These are phyloP conservation scores for Microtus pennsylvanicus DNA, from an alignment of 2,113 vertebrate genomes.

Conservation along the genomic window DNA sequence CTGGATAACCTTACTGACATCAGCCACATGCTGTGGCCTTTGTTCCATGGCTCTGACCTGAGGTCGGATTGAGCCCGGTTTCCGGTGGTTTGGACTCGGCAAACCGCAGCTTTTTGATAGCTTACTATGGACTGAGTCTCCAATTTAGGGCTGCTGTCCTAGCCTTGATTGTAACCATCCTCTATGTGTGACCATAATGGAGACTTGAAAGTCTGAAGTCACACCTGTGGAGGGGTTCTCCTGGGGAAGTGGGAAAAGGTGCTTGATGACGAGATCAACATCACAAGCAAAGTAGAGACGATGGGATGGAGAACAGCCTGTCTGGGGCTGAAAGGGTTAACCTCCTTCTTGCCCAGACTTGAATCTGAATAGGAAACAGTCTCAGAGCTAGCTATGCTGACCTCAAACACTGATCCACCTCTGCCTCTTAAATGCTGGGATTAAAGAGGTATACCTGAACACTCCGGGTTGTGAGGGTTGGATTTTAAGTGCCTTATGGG, in stretches of 20 bases:
- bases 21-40: too few relatives aligned
- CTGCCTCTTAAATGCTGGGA: not conserved
- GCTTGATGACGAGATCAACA: not conserved
- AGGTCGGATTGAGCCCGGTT: not conserved
- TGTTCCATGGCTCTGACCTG: too few relatives aligned
- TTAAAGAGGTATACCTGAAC: not conserved
- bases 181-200: not conserved
- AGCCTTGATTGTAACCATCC: not conserved
- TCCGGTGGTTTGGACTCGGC: not conserved
- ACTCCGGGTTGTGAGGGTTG: not conserved
- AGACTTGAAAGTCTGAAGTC: not conserved
- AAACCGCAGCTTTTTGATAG: too few relatives aligned
- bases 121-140: not conserved
- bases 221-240: too few relatives aligned
- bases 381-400: not conserved
- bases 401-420: not conserved
- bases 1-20: too few relatives aligned
- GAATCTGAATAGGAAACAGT: not conserved
- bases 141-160: not conserved
- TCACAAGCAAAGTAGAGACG: not conserved
- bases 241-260: not conserved
- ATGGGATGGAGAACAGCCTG: not conserved
- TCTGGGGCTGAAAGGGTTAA: not conserved
- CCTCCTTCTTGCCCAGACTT: not conserved
- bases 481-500: not conserved